Conservation (phyloP, 2,113 vertebrate genomes). For the Chauna torquata region DNA sequence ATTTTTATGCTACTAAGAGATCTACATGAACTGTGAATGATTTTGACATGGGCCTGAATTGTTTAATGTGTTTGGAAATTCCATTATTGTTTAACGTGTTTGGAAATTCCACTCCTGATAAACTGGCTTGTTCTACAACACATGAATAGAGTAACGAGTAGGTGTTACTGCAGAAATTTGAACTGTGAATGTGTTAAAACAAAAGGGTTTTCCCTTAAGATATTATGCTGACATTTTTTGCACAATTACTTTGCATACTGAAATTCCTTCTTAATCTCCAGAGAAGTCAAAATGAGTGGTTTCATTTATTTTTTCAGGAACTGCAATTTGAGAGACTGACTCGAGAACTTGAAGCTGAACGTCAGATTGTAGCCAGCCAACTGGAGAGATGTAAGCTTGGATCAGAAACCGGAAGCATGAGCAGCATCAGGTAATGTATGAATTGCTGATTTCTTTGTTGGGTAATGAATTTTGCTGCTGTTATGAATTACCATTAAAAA, state of each 20-base stretch:
- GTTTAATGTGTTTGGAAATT: not conserved
- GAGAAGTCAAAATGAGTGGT: not conserved
- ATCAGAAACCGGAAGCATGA: conserved; percentile 96
- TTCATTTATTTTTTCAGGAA: conserved; percentile 80
- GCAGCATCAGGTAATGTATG: conserved; percentile 90
- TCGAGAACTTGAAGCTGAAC: conserved; percentile 96
- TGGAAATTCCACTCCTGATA: not conserved
- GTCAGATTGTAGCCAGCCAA: conserved; percentile 96
- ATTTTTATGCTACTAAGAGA: not conserved
- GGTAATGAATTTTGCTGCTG: not conserved
- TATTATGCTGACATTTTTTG: not conserved
- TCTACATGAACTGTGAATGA: not conserved
- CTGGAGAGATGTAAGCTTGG: conserved; percentile 98
- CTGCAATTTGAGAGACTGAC: conserved; percentile 98
- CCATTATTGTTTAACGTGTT: not conserved
- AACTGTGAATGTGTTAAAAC: not conserved
- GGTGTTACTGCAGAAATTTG: not conserved
- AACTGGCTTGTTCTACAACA: accelerated
- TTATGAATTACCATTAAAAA: not conserved
- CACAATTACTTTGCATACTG: not conserved
- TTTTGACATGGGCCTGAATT: not conserved
- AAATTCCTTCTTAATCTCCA: not conserved
- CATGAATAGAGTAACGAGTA: not conserved
- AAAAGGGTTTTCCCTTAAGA: not conserved
- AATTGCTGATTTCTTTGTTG: not conserved